A percentile compares a stretch with the other conserved stretches of the same genome.
These are phyloP conservation scores for Caenorhabditis doughertyi DNA, from an alignment of 2,888 invertebrate species.

Conservation along the genomic window DNA sequence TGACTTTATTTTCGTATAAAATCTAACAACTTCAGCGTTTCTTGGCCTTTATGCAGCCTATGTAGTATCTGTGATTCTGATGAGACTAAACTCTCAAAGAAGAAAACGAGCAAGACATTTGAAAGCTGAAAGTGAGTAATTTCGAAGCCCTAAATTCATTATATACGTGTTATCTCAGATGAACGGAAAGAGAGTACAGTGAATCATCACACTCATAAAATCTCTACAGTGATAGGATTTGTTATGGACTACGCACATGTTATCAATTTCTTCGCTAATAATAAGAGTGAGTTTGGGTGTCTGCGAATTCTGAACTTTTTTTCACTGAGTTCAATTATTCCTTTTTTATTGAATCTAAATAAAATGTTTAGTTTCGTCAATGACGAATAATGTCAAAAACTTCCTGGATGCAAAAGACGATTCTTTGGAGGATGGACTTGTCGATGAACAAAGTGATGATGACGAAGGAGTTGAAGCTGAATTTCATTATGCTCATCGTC, in stretches of 20 bases:
- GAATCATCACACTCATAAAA: conserved; percentile 49
- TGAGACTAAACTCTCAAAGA: conserved; percentile 44
- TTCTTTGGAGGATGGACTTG: conserved; percentile 38
- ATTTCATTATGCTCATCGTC: conserved; percentile 52
- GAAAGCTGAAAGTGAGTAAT: conserved; percentile 25
- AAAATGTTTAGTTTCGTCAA: conserved; percentile 25
- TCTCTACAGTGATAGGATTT: conserved; percentile 48
- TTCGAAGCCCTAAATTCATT: not conserved
- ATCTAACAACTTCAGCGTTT: conserved; percentile 82
- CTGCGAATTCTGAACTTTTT: not conserved
- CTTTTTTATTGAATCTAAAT: not conserved
- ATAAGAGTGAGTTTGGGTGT: conserved; percentile 27
- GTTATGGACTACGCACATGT: conserved; percentile 52
- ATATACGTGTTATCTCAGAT: conserved; percentile 13
- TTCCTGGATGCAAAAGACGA: conserved; percentile 28
- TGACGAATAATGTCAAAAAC: conserved; percentile 22
- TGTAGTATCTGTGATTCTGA: conserved; percentile 84
- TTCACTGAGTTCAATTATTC: not conserved
- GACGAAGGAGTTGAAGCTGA: conserved; percentile 55
- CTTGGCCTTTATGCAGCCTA: conserved; percentile 84
- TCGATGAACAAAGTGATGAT: conserved; percentile 37
- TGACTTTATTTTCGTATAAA: not conserved
- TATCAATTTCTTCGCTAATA: conserved; percentile 40
- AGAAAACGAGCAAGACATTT: conserved; percentile 25
- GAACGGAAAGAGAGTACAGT: conserved; percentile 42